Percentiles rank a stretch among this genome's conserved stretches.
These are phyloP conservation scores for Platichthys stellatus DNA, from an alignment of 2,113 vertebrate species.

Conservation along the genomic window DNA sequence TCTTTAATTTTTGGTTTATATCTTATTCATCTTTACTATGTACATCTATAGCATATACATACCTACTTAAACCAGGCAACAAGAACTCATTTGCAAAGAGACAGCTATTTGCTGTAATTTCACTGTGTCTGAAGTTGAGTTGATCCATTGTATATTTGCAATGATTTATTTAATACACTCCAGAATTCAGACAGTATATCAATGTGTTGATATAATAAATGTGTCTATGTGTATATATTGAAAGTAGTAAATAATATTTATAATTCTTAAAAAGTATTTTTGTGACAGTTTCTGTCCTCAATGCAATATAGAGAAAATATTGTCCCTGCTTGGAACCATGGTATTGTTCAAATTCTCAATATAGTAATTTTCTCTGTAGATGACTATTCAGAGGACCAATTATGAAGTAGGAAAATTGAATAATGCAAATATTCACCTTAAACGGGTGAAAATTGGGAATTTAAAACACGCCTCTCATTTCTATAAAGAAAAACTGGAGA, in stretches of 20 bases:
- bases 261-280: too few species aligned
- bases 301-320: neutral
- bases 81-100: too few species aligned
- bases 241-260: too few species aligned
- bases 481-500: neutral
- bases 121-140: too few species aligned
- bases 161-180: too few species aligned
- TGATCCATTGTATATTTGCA: too few species aligned
- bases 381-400: neutral
- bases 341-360: neutral
- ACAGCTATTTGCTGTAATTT: too few species aligned
- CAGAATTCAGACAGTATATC: too few species aligned
- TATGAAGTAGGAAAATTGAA: neutral
- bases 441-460: neutral
- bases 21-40: neutral
- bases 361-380: neutral
- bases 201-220: too few species aligned
- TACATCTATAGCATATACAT: too few species aligned
- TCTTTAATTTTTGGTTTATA: conserved; percentile 22
- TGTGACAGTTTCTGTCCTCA: too few species aligned
- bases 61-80: neutral
- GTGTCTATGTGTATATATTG: too few species aligned
- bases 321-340: neutral
- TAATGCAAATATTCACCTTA: conserved; percentile 3
- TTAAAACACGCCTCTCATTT: neutral